phyloP scores from a whole-genome alignment of 2,888 invertebrate species.

The Opisthograptis luteolata region DNA sequence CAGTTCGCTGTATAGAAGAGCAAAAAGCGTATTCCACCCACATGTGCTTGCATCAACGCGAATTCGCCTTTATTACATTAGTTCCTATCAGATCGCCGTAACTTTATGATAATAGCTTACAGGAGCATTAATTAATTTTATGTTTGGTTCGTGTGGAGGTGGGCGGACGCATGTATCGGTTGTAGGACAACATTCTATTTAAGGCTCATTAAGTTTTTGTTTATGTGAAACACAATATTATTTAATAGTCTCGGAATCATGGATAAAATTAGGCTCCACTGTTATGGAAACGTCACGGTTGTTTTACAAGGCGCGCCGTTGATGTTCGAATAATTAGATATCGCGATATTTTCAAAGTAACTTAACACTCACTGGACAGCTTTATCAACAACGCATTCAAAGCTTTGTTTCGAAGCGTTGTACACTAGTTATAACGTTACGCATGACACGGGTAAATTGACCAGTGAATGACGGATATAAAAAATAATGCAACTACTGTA shows the following conservation, averaged over 20 bases:
- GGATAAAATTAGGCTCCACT: constrained; percentile 27
- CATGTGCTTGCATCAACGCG: constrained; percentile 26
- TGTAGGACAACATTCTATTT: constrained; percentile 73
- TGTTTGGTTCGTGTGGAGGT: constrained; percentile 54
- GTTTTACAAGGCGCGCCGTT: constrained; percentile 19
- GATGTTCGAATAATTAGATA: constrained; percentile 9
- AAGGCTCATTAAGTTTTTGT: constrained; percentile 56
- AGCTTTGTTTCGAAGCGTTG: neutral
- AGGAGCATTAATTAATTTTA: constrained; percentile 68
- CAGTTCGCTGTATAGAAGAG: constrained; percentile 23
- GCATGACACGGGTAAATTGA: too few species aligned
- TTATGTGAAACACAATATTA: constrained; percentile 46
- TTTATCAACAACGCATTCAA: neutral
- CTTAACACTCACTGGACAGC: constrained; percentile 4
- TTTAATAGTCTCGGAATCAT: constrained; percentile 29
- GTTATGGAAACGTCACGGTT: constrained; percentile 20
- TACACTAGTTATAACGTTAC: neutral
- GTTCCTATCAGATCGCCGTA: constrained; percentile 56
- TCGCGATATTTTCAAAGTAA: constrained; percentile 6
- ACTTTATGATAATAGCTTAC: constrained; percentile 65
- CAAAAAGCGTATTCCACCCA: constrained; percentile 28
- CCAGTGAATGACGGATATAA: neutral
- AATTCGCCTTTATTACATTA: constrained; percentile 41
- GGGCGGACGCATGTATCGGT: constrained; percentile 55
- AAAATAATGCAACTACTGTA: too few species aligned